Conservation (phyloP, 1,140 invertebrate species). For the Eciton burchellii region DNA sequence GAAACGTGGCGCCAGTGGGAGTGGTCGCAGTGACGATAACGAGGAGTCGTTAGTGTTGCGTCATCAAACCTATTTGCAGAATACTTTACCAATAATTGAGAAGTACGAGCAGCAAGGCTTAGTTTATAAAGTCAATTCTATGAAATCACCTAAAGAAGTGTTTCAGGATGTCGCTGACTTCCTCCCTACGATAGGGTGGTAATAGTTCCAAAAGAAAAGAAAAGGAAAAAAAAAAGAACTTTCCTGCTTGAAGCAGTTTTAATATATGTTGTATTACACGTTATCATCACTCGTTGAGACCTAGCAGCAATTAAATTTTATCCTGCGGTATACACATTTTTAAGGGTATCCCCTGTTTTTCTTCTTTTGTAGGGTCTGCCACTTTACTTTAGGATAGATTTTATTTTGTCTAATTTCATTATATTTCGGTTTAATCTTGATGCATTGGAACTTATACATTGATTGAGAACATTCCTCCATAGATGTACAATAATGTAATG, state of each 20-base stretch:
- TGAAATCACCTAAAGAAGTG: conserved; percentile 89
- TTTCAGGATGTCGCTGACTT: conserved; percentile 87
- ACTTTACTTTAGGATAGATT: neutral
- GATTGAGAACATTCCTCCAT: neutral
- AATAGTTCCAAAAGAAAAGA: conserved; percentile 40
- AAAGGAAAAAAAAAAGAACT: too few species aligned
- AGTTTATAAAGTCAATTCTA: conserved; percentile 93
- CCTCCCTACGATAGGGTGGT: conserved; percentile 84
- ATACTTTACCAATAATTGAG: conserved; percentile 97
- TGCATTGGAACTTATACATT: conserved; percentile 19
- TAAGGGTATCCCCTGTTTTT: conserved; percentile 33
- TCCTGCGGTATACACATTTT: neutral
- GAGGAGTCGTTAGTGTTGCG: conserved; percentile 95
- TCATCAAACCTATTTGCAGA: conserved; percentile 95
- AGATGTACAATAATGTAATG: conserved; percentile 23
- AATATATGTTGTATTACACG: neutral
- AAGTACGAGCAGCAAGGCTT: conserved; percentile 91
- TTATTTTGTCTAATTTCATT: conserved; percentile 2
- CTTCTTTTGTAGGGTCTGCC: conserved; percentile 6
- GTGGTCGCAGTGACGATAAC: conserved; percentile 98
- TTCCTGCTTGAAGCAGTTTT: conserved; percentile 6
- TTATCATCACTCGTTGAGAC: too few species aligned
- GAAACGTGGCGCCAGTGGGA: conserved; percentile 93
- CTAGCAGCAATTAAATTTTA: neutral
- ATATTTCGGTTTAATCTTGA: neutral